phyloP scores from a whole-genome alignment of 2,797 vertebrate genomes.

The Cuculus canorus region DNA sequence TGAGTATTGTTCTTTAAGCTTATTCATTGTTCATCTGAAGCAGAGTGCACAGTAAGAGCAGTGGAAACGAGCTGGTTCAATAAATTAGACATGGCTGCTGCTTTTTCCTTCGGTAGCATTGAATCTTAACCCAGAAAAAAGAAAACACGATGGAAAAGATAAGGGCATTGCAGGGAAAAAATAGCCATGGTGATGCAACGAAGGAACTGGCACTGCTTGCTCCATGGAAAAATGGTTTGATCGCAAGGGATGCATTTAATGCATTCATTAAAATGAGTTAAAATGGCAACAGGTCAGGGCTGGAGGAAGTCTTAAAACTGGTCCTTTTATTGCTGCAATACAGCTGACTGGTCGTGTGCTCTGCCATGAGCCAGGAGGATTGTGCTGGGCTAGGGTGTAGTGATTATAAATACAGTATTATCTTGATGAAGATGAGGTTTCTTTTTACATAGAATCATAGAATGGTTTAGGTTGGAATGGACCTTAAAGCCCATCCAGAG shows the following conservation, averaged over 20 bases:
- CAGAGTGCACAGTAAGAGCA: not conserved
- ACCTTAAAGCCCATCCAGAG: too few species aligned
- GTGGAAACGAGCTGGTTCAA: not conserved
- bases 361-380: not conserved
- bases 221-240: not conserved
- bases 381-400: too few species aligned
- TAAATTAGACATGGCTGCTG: not conserved
- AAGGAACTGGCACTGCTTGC: not conserved
- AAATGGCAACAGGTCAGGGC: not conserved
- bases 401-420: not conserved
- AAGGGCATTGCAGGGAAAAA: not conserved
- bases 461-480: too few species aligned
- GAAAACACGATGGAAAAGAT: not conserved
- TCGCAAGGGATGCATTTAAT: not conserved
- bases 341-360: not conserved
- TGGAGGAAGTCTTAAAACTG: not conserved
- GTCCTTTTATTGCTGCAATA: fast-evolving
- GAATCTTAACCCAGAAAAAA: not conserved
- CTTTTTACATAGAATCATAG: too few species aligned
- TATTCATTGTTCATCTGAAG: conserved; percentile 29
- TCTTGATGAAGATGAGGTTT: not conserved
- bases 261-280: not conserved
- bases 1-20: conserved; percentile 48
- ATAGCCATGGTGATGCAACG: fast-evolving
- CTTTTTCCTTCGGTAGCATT: not conserved